phyloP scores from a whole-genome alignment of 2,113 vertebrate genomes.

The Scolopax mira region DNA sequence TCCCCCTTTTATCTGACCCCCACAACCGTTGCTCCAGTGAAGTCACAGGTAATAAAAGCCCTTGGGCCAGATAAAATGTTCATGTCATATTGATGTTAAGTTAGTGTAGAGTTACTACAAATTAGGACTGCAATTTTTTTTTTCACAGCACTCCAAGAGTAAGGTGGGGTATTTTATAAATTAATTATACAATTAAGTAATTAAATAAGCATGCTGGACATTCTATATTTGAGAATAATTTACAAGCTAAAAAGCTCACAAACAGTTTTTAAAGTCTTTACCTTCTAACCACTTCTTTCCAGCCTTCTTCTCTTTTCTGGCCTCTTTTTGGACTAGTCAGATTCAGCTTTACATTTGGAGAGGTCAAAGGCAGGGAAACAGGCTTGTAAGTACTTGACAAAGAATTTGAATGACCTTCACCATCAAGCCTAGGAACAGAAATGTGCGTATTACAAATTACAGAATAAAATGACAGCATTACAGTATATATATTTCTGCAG shows the following conservation, averaged over 20 bases:
- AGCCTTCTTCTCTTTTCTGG: slow-evolving; percentile 98
- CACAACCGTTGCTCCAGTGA: neutral
- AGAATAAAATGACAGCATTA: neutral
- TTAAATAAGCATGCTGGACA: neutral
- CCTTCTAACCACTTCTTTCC: slow-evolving; percentile 98
- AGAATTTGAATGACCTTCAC: slow-evolving; percentile 82
- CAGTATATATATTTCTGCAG: neutral
- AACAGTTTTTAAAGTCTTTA: slow-evolving; percentile 46
- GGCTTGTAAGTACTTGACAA: slow-evolving; percentile 86
- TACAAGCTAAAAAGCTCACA: neutral
- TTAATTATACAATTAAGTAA: neutral
- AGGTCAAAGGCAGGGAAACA: slow-evolving; percentile 87
- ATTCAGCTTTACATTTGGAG: slow-evolving; percentile 93
- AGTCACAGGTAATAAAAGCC: neutral
- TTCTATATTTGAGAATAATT: neutral
- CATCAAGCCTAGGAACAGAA: slow-evolving; percentile 72
- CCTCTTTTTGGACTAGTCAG: slow-evolving; percentile 95
- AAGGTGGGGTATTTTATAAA: neutral
- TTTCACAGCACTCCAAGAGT: neutral
- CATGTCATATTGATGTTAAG: neutral
- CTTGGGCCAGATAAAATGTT: neutral
- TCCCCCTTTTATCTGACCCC: neutral
- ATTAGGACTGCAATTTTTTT: neutral
- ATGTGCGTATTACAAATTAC: neutral
- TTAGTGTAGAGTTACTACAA: neutral